Evolutionary conservation across 1,140 invertebrate genomes (phyloP).

Genomic region (Aphelenchoides fujianensis): DNA sequence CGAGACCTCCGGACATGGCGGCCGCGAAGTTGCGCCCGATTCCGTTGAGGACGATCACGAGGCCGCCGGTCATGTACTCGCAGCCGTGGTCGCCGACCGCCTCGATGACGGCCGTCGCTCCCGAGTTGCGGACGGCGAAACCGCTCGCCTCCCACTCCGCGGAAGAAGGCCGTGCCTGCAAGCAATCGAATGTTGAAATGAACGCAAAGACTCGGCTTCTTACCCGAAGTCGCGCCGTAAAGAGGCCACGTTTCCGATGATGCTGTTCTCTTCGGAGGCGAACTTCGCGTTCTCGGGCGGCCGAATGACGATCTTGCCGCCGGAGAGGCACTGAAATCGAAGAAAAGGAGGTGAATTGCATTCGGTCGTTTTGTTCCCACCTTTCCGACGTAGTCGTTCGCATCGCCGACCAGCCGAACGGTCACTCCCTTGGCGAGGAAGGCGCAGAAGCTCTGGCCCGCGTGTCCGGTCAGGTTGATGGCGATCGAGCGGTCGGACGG

Average conservation of each 20-base stretch:
- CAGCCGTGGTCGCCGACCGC: constrained; percentile 97
- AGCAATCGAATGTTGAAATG: constrained; percentile 18
- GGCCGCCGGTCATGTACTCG: constrained; percentile 94
- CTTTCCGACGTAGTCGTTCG: constrained; percentile 96
- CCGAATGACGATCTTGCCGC: constrained; percentile 88
- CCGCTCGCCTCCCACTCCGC: constrained; percentile 92
- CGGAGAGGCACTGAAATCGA: constrained; percentile 77
- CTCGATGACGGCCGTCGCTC: constrained; percentile 82
- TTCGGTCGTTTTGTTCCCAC: constrained; percentile 55
- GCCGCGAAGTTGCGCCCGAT: constrained; percentile 96
- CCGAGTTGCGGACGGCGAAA: constrained; percentile 97
- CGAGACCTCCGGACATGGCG: constrained; percentile 95
- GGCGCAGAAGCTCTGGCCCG: constrained; percentile 98
- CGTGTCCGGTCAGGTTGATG: constrained; percentile 84
- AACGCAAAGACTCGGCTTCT: too few relatives aligned
- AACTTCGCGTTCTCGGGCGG: constrained; percentile 79
- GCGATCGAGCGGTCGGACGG: constrained; percentile 78
- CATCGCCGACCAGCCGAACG: constrained; percentile 88
- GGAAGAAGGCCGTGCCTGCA: constrained; percentile 79
- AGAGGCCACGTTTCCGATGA: constrained; percentile 96
- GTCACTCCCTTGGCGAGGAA: constrained; percentile 86
- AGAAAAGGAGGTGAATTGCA: constrained; percentile 2
- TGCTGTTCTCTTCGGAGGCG: constrained; percentile 87
- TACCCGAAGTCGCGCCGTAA: constrained; percentile 86
- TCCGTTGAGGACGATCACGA: constrained; percentile 81